Evolutionary conservation across 2,888 invertebrate species (phyloP).

Genomic region (Trachelus tabidus): DNA sequence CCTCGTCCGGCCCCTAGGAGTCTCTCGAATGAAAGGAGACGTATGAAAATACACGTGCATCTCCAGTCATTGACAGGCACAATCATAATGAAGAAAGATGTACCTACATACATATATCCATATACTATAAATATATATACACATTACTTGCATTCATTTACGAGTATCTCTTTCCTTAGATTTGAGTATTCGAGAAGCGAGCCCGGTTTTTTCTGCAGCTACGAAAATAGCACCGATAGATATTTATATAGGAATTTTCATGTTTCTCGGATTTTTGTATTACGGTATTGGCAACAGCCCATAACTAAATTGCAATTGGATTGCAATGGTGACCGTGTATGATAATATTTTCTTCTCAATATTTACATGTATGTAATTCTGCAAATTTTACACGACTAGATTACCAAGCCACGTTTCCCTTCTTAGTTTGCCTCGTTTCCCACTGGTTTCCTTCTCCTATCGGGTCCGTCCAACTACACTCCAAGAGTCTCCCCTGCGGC

Average conservation of each 20-base stretch:
- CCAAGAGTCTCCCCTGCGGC: background rate
- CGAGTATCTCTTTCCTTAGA: background rate
- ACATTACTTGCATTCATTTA: background rate
- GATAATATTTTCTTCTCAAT: background rate
- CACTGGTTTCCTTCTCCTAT: background rate
- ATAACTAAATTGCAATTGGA: background rate
- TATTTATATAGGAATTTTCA: background rate
- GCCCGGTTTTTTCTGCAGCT: background rate
- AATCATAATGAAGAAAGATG: slow-evolving; percentile 22
- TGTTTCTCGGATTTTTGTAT: background rate
- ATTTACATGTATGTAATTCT: background rate
- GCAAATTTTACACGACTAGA: background rate
- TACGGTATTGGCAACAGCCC: background rate
- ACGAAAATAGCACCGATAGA: background rate
- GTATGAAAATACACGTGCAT: slow-evolving; percentile 35
- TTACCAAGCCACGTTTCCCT: background rate
- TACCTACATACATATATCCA: background rate
- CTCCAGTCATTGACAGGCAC: slow-evolving; percentile 37
- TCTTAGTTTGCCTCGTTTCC: background rate
- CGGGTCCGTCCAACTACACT: background rate
- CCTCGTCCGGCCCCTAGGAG: slow-evolving; percentile 29
- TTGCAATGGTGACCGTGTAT: background rate
- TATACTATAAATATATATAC: no score
- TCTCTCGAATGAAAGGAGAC: slow-evolving; percentile 38
- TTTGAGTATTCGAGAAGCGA: background rate